phyloP scores from a whole-genome alignment of 2,888 invertebrate genomes.

The Dryadula phaetusa region DNA sequence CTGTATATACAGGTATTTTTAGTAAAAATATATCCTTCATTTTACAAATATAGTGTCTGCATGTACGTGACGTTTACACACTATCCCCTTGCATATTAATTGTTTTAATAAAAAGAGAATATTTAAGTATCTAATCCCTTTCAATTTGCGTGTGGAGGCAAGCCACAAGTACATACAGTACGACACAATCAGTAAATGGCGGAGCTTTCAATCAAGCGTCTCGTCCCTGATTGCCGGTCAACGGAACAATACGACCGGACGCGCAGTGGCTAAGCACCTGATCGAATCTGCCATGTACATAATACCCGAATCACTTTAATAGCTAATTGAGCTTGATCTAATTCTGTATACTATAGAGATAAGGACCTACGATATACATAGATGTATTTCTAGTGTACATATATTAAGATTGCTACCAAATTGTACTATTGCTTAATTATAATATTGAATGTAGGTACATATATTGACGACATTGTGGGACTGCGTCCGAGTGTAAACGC shows the following conservation, averaged over 20 bases:
- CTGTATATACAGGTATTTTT: no score
- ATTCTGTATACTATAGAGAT: not conserved
- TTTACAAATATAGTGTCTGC: no score
- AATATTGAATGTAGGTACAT: no score
- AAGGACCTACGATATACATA: not conserved
- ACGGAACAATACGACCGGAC: conserved; percentile 40
- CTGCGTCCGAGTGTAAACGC: no score
- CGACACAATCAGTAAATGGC: conserved; percentile 28
- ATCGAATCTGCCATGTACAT: conserved; percentile 47
- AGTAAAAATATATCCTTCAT: no score
- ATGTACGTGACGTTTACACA: no score
- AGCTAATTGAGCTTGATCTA: conserved; percentile 38
- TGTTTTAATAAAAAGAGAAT: not conserved
- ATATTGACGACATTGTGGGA: no score
- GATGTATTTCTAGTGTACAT: not conserved
- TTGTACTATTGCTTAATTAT: no score
- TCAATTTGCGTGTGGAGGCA: not conserved
- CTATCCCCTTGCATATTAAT: no score
- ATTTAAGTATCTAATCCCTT: not conserved
- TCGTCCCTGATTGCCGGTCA: conserved; percentile 29
- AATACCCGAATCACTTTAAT: conserved; percentile 38
- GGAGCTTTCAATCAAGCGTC: conserved; percentile 31
- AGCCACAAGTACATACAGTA: conserved; percentile 14
- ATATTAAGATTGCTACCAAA: not conserved
- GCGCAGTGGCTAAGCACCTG: conserved; percentile 37